Conservation (phyloP, 2,113 vertebrate genomes). For the Dunckerocampus dactyliophorus region DNA sequence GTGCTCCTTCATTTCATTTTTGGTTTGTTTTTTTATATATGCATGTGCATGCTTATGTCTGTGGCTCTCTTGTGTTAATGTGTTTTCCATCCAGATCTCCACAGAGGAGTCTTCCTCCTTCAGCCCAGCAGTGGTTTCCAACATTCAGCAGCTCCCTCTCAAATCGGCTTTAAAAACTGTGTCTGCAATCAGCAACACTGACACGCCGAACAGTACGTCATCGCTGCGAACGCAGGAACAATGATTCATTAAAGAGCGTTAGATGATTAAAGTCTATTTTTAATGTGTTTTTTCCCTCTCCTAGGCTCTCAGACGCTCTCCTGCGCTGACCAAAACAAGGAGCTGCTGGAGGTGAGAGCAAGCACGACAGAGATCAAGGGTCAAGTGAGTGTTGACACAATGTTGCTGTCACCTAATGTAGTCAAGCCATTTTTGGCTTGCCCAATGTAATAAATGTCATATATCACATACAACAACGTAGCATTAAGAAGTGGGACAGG, state of each 20-base stretch:
- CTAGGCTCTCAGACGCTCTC: slow-evolving; percentile 86
- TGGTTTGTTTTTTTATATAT: slow-evolving; percentile 1
- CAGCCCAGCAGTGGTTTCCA: slow-evolving; percentile 64
- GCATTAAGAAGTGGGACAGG: too few species aligned
- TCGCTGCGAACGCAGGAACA: too few species aligned
- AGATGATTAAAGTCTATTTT: background rate
- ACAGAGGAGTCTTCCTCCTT: slow-evolving; percentile 80
- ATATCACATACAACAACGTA: too few species aligned
- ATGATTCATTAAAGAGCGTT: too few species aligned
- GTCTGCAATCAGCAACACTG: slow-evolving; percentile 68
- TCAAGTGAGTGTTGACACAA: slow-evolving; percentile 1
- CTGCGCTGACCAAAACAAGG: slow-evolving; percentile 75
- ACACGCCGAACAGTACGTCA: slow-evolving; percentile 75
- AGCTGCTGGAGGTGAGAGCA: slow-evolving; percentile 78
- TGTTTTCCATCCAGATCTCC: slow-evolving; percentile 70
- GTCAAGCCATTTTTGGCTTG: too few species aligned
- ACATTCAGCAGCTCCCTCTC: slow-evolving; percentile 82
- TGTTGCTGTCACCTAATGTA: too few species aligned
- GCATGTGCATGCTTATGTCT: slow-evolving; percentile 14
- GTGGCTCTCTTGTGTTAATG: slow-evolving; percentile 46
- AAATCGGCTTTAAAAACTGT: slow-evolving; percentile 88
- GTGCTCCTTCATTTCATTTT: slow-evolving; percentile 19
- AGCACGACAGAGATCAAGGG: slow-evolving; percentile 4
- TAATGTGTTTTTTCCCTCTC: slow-evolving; percentile 5
- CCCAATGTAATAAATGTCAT: too few species aligned